Evolutionary conservation across 2,888 invertebrate species (phyloP), one percentile per base, ranked within the genome.

Genomic region (Dicycla oo): DNA sequence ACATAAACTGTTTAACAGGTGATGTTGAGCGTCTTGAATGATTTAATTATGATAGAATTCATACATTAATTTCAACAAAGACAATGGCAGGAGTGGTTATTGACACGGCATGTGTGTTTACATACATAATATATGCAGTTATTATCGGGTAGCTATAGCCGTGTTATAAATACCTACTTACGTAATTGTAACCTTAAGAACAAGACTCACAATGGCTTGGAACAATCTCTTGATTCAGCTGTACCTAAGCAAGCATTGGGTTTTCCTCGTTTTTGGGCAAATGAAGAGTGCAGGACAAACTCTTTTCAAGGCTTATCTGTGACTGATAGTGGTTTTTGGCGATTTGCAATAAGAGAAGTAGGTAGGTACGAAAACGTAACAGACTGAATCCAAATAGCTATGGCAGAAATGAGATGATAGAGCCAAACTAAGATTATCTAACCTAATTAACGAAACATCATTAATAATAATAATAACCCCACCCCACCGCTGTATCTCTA

Each of bases 21-120:
- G 57, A 62, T 57, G 43, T 23, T 57, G 49, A 47, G 54, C 30
- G 26, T 43, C 64, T 65, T 73, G 26, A 67, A 51, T 63, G 73
- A 61, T 60, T 78, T 64, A 74, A 61, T 72, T 67, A 81, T 67
- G 51, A 71, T 67, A 72, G 57, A 73, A 78, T 53, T 73, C 26
- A 73, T 66, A 68, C 61, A 81, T 63, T 66, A 78, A 78, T 57
- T 64, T 69, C 66, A 78, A 62, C 66, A 67, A 69, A 78, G 56
- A 78, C 79, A 74, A 66, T 47, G 47, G 49, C 15, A 67, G 65
- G 54, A 54, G 51, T 56, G 58, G 64, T 69, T 73, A 66, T 74
- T 74, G 60, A 61, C 60, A 69, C 54, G 34, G 56, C 30, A 73
- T 73, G 43, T 80, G 49, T 73, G 69, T 78, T 49, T 74, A 67